Conservation (phyloP, 2,113 vertebrate species). For the Chrysemys picta region DNA sequence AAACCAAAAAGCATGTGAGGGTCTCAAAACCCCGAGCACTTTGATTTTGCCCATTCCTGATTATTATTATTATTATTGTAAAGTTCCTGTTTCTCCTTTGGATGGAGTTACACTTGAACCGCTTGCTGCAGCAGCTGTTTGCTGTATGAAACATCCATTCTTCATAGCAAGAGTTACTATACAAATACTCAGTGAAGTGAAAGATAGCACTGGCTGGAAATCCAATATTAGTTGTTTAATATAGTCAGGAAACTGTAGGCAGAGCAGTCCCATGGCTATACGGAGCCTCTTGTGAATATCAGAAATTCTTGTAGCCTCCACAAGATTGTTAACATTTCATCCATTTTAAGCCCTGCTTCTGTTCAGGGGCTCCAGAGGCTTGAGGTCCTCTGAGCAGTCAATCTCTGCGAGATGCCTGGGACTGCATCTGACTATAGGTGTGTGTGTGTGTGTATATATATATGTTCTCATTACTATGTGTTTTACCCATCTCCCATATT, state of each 20-base stretch:
- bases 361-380: not conserved
- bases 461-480: not conserved
- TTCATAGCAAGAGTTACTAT: not conserved
- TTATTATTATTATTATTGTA: not conserved
- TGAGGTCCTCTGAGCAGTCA: not conserved
- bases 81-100: conserved; percentile 15
- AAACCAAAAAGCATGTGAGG: not conserved
- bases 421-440: not conserved
- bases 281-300: not conserved
- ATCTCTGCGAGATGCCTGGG: not conserved
- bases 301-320: not conserved
- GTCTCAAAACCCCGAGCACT: not conserved
- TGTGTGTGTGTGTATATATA: too few relatives aligned
- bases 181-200: not conserved
- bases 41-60: not conserved
- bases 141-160: not conserved
- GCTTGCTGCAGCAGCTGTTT: rapidly evolving
- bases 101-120: not conserved
- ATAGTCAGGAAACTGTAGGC: not conserved
- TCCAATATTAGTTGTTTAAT: not conserved
- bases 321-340: not conserved
- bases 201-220: not conserved
- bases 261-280: not conserved
- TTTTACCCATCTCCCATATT: rapidly evolving
- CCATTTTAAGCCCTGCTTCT: not conserved